Conservation (phyloP, 2,113 vertebrate genomes). For the Plestiodon gilberti region DNA sequence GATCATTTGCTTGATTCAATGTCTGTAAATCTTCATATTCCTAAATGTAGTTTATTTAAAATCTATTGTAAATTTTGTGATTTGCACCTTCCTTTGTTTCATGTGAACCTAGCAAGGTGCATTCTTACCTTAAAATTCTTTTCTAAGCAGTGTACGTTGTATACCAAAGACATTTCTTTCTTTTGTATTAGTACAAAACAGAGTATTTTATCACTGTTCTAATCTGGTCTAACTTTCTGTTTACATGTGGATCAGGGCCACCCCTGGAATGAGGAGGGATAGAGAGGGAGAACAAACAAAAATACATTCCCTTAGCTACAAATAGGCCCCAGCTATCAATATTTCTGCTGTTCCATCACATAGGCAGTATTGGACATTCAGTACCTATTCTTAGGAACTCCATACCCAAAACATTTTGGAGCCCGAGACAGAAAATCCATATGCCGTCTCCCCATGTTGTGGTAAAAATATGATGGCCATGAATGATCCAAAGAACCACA, state of each 20-base stretch:
- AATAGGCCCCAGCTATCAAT: not conserved
- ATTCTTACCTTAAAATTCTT: conserved; percentile 68
- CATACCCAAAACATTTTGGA: not conserved
- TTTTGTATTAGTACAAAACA: conserved; percentile 58
- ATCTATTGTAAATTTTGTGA: conserved; percentile 82
- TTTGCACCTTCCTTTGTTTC: conserved; percentile 73
- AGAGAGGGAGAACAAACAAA: not conserved
- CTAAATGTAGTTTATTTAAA: conserved; percentile 84
- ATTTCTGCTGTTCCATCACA: not conserved
- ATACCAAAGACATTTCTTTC: conserved; percentile 87
- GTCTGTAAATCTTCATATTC: conserved; percentile 81
- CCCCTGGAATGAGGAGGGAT: not conserved
- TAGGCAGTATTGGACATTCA: not conserved
- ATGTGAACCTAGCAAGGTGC: conserved; percentile 70
- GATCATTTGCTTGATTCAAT: conserved; percentile 81
- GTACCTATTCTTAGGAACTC: not conserved
- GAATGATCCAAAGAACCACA: not conserved
- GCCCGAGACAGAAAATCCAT: not conserved
- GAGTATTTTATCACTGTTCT: conserved; percentile 55
- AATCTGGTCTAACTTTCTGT: conserved; percentile 51
- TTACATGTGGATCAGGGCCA: conserved; percentile 36
- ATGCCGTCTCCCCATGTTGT: not conserved
- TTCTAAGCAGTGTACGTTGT: conserved; percentile 74
- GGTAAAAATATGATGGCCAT: not conserved
- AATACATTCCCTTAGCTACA: not conserved